Conservation (phyloP, 2,888 invertebrate species). For the Endotricha flammealis region DNA sequence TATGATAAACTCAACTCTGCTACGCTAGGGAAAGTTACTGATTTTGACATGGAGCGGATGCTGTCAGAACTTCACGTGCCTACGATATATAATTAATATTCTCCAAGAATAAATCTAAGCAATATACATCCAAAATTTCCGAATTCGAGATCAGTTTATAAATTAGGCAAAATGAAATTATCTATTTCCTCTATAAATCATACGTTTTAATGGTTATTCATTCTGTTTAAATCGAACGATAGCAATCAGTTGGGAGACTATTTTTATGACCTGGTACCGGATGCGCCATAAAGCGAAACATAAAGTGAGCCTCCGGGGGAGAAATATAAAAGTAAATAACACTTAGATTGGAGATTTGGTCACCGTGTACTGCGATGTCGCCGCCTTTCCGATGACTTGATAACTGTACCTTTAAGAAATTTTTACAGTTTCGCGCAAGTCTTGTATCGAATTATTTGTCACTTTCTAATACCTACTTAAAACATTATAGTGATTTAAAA, state of each 20-base stretch:
- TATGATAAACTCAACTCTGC: too few relatives aligned
- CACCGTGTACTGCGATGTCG: constrained; percentile 35
- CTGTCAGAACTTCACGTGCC: too few relatives aligned
- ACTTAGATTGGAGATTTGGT: constrained; percentile 64
- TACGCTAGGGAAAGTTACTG: too few relatives aligned
- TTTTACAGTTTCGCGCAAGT: too few relatives aligned
- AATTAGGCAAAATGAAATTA: constrained; percentile 24
- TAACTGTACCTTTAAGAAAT: constrained; percentile 40
- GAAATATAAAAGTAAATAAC: constrained; percentile 72
- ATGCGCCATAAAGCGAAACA: constrained; percentile 67
- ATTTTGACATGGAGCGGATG: too few relatives aligned
- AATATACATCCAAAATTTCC: too few relatives aligned
- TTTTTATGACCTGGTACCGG: constrained; percentile 67
- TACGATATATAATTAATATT: too few relatives aligned
- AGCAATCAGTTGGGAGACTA: constrained; percentile 67
- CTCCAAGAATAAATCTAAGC: too few relatives aligned
- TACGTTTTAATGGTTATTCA: constrained; percentile 64
- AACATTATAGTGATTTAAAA: too few relatives aligned
- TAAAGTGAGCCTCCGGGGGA: constrained; percentile 63
- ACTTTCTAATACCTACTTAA: too few relatives aligned
- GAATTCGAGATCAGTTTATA: too few relatives aligned
- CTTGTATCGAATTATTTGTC: too few relatives aligned
- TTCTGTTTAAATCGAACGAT: constrained; percentile 55
- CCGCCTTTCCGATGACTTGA: constrained; percentile 40
- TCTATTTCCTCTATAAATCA: constrained; percentile 47